Conservation (phyloP, 2,888 invertebrate genomes). For the Lasioglossum oenotherae region DNA sequence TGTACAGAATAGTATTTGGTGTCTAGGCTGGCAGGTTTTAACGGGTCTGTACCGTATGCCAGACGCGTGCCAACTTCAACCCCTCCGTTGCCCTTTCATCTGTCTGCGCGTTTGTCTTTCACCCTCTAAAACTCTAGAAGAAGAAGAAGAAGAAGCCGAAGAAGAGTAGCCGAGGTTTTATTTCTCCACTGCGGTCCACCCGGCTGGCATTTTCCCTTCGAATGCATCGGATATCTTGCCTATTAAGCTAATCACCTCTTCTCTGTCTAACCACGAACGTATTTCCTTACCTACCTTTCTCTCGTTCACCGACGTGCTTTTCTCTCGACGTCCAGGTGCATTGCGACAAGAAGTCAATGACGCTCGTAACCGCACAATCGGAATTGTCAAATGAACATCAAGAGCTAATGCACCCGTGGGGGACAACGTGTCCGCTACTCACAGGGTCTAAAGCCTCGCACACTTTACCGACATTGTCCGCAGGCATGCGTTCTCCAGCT, state of each 20-base stretch:
- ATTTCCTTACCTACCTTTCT: background rate
- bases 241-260: constrained; percentile 28
- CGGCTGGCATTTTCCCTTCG: constrained; percentile 30
- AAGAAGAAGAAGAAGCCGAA: constrained; percentile 52
- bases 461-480: background rate
- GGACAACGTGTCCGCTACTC: background rate
- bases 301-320: background rate
- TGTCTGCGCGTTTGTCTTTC: constrained; percentile 50
- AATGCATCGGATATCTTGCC: constrained; percentile 43
- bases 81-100: constrained; percentile 43
- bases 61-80: constrained; percentile 80
- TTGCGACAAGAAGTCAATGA: constrained; percentile 1
- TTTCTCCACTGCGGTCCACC: constrained; percentile 49
- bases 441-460: background rate
- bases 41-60: constrained; percentile 74
- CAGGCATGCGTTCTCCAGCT: background rate
- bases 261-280: constrained; percentile 59
- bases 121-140: constrained; percentile 23
- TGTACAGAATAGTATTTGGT: constrained; percentile 72
- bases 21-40: constrained; percentile 73
- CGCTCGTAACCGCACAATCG: constrained; percentile 50
- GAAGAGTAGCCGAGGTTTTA: constrained; percentile 45
- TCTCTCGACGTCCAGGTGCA: background rate
- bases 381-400: constrained; percentile 58
- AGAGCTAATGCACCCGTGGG: constrained; percentile 24